phyloP scores from a whole-genome alignment of 2,797 vertebrate species.

The Micropoecilia bifurca region DNA sequence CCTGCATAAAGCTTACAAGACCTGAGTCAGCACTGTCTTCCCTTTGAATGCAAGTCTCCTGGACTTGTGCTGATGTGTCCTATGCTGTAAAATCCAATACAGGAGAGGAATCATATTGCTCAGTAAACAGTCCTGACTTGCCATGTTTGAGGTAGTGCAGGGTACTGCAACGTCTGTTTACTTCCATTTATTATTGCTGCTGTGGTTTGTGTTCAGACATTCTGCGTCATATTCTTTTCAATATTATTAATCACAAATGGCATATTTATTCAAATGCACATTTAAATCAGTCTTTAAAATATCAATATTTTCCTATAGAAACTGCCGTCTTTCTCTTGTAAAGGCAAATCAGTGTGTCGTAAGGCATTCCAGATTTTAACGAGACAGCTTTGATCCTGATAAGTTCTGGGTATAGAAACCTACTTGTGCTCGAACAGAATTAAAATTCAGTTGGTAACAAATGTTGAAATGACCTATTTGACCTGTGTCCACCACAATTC shows the following conservation, averaged over 20 bases:
- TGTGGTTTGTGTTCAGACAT: background rate
- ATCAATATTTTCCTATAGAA: background rate
- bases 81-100: slow-evolving; percentile 53
- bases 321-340: background rate
- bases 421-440: slow-evolving; percentile 38
- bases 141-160: slow-evolving; percentile 50
- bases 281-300: background rate
- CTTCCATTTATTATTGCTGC: slow-evolving; percentile 28
- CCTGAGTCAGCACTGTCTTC: slow-evolving; percentile 66
- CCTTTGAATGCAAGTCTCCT: slow-evolving; percentile 34
- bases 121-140: slow-evolving; percentile 46
- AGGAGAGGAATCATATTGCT: slow-evolving; percentile 56
- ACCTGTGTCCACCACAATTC: slow-evolving; percentile 44
- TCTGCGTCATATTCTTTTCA: background rate
- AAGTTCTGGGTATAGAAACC: background rate
- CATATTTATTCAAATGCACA: background rate
- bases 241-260: background rate
- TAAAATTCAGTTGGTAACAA: slow-evolving; percentile 49
- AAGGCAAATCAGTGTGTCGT: background rate
- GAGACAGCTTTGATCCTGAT: background rate
- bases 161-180: slow-evolving; percentile 11
- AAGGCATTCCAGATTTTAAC: slow-evolving; percentile 10
- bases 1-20: slow-evolving; percentile 30
- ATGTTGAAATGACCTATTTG: slow-evolving; percentile 47
- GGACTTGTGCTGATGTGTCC: slow-evolving; percentile 32